phyloP scores from a whole-genome alignment of 2,797 vertebrate species.

The Natrix natrix region DNA sequence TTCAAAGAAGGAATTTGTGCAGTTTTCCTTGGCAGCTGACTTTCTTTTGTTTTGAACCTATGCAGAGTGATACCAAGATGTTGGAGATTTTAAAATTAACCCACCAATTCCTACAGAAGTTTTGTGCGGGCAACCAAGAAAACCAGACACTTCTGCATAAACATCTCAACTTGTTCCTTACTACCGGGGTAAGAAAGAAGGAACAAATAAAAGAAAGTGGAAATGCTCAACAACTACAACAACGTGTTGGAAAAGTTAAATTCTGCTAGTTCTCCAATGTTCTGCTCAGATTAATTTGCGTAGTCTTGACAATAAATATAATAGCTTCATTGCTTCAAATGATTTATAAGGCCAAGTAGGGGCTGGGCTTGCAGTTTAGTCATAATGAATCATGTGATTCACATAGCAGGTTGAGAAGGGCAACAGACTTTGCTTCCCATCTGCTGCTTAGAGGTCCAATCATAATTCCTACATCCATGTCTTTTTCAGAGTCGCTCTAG shows the following conservation, averaged over 20 bases:
- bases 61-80: conserved; percentile 92
- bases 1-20: neutral
- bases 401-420: neutral
- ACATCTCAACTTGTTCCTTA: conserved; percentile 91
- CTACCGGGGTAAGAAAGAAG: conserved; percentile 81
- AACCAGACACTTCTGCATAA: conserved; percentile 94
- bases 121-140: conserved; percentile 92
- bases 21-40: neutral
- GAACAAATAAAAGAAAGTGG: neutral
- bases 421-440: neutral
- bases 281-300: neutral
- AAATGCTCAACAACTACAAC: neutral
- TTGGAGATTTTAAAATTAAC: conserved; percentile 92
- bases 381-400: neutral
- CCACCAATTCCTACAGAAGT: conserved; percentile 95
- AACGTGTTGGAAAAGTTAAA: neutral
- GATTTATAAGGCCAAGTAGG: neutral
- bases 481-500: neutral
- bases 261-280: neutral
- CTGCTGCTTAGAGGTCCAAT: neutral
- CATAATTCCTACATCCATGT: neutral
- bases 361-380: neutral
- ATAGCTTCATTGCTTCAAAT: neutral
- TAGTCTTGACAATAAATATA: neutral
- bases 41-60: neutral